These are phyloP conservation scores for Mergus octosetaceus DNA, from an alignment of 2,797 vertebrate species.

Conservation along the genomic window DNA sequence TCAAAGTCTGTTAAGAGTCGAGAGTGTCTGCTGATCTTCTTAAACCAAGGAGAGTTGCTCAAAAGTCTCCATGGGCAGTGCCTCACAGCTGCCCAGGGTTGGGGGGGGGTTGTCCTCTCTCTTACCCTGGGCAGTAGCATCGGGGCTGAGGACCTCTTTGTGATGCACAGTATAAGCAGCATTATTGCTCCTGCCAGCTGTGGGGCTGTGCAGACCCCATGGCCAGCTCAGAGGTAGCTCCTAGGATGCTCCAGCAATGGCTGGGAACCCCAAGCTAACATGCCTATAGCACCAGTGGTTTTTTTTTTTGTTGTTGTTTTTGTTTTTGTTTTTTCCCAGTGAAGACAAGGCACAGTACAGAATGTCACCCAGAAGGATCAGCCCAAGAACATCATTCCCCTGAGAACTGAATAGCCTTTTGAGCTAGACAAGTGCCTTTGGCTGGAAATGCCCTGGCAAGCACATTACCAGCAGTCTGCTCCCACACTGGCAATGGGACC, in stretches of 20 bases:
- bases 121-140: accelerated
- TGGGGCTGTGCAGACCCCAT: background rate
- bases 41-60: background rate
- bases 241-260: background rate
- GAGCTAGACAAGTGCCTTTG: background rate
- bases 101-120: background rate
- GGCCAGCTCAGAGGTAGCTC: background rate
- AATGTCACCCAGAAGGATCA: background rate
- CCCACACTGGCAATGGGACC: background rate
- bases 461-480: background rate
- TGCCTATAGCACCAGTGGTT: background rate
- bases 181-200: background rate
- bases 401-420: background rate
- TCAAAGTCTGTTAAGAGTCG: background rate
- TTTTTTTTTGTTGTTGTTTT: background rate
- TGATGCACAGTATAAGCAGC: background rate
- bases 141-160: background rate
- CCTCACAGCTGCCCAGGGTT: background rate
- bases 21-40: background rate
- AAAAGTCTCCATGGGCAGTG: background rate
- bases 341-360: background rate
- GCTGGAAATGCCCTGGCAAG: background rate
- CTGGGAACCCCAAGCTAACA: background rate
- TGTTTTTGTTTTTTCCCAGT: background rate
- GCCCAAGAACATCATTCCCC: background rate